A percentile compares a stretch with the other conserved stretches of the same genome.
Evolutionary conservation across 2,113 vertebrate species (phyloP).

Genomic region (Anguilla japonica): DNA sequence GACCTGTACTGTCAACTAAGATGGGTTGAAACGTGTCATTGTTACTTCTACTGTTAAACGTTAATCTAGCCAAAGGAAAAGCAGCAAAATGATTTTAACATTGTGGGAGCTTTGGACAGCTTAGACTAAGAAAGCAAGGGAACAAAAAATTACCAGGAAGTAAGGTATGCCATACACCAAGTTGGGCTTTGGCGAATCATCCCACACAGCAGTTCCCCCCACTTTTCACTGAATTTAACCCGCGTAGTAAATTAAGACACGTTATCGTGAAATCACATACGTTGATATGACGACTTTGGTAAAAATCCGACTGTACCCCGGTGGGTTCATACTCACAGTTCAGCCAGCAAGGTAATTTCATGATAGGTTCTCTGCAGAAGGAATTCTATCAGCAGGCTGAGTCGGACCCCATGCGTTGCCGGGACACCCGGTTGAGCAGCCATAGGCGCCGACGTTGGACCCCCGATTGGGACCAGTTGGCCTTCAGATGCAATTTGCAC

Average conservation of each 20-base stretch:
- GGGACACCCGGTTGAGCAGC: constrained; percentile 71
- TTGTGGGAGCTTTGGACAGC: no score
- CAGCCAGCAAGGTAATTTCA: constrained; percentile 92
- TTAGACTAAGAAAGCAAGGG: background rate
- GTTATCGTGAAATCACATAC: background rate
- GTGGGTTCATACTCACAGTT: constrained; percentile 83
- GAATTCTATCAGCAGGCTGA: constrained; percentile 94
- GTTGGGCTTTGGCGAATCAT: no score
- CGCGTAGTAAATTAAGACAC: background rate
- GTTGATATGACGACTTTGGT: background rate
- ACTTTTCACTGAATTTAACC: no score
- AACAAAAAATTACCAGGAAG: background rate
- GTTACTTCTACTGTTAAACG: background rate
- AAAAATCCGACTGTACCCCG: background rate
- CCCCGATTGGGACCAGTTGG: constrained; percentile 87
- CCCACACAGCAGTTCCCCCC: no score
- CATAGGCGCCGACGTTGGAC: constrained; percentile 69
- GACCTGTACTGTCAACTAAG: no score
- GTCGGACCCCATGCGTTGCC: constrained; percentile 86
- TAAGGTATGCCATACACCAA: no score
- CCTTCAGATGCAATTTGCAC: constrained; percentile 91
- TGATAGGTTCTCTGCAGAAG: constrained; percentile 96
- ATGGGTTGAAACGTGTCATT: background rate
- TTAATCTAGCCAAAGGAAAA: background rate
- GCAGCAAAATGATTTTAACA: background rate